These are phyloP conservation scores for Gopherus flavomarginatus DNA, from an alignment of 2,113 vertebrate species.

Conservation along the genomic window DNA sequence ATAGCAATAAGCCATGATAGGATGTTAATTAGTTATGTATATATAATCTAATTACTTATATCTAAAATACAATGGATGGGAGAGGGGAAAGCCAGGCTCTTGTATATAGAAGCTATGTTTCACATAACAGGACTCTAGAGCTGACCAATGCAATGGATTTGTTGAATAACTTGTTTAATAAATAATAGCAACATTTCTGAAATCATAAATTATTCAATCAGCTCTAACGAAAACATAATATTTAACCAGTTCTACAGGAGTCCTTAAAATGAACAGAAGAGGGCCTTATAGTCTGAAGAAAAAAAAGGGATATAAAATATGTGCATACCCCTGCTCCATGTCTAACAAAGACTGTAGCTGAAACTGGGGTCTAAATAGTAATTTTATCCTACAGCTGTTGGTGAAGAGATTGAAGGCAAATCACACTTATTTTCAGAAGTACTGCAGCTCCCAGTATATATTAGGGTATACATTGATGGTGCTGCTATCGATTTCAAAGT, in stretches of 20 bases:
- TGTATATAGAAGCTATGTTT: not conserved
- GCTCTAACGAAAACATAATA: not conserved
- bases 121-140: not conserved
- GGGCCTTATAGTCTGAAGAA: not conserved
- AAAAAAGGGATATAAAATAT: not conserved
- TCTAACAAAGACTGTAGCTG: not conserved
- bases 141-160: not conserved
- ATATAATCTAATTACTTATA: not conserved
- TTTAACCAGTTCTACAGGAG: not conserved
- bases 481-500: not conserved
- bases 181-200: not conserved
- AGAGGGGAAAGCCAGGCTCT: not conserved
- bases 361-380: not conserved
- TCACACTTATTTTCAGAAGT: not conserved
- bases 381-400: not conserved
- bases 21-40: too few species aligned
- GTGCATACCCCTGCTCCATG: not conserved
- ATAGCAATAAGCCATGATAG: not conserved
- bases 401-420: not conserved
- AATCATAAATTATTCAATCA: not conserved
- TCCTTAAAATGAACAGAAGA: not conserved
- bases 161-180: not conserved
- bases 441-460: not conserved
- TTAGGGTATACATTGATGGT: not conserved
- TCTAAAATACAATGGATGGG: not conserved